These are phyloP conservation scores for Lasius fuliginosus DNA, from an alignment of 2,888 invertebrate genomes.

Conservation along the genomic window DNA sequence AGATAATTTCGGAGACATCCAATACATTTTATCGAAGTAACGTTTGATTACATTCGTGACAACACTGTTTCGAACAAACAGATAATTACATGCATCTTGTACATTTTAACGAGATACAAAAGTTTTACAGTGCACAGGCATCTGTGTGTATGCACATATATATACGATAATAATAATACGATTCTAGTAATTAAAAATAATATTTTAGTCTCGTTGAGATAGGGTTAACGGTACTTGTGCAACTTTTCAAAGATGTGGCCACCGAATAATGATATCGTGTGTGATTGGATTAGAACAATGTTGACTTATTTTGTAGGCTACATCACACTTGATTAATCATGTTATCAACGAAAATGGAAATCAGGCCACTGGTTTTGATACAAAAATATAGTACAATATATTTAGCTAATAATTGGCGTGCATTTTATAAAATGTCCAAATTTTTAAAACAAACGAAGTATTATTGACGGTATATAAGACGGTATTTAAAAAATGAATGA, in stretches of 20 bases:
- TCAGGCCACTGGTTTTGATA: slow-evolving; percentile 52
- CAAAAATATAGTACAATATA: background rate
- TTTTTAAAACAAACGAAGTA: background rate
- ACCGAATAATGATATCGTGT: background rate
- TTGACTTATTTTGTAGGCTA: slow-evolving; percentile 43
- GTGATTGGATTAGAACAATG: slow-evolving; percentile 34
- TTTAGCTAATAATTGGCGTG: background rate
- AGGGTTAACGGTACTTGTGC: slow-evolving; percentile 8
- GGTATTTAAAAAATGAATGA: background rate
- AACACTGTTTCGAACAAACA: background rate
- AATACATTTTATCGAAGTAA: background rate
- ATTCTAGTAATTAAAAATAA: background rate
- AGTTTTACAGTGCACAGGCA: background rate
- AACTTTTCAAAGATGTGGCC: background rate
- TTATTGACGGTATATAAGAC: background rate
- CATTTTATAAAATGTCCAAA: background rate
- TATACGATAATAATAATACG: background rate
- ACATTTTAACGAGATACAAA: slow-evolving; percentile 7
- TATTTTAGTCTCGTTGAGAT: slow-evolving; percentile 13
- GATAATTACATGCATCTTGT: background rate
- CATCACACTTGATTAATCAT: slow-evolving; percentile 38
- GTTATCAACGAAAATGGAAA: slow-evolving; percentile 58
- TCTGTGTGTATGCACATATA: background rate
- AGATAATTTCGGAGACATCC: background rate
- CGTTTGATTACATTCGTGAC: background rate